phyloP scores from a whole-genome alignment of 2,797 vertebrate genomes.

The Mareca strepera region DNA sequence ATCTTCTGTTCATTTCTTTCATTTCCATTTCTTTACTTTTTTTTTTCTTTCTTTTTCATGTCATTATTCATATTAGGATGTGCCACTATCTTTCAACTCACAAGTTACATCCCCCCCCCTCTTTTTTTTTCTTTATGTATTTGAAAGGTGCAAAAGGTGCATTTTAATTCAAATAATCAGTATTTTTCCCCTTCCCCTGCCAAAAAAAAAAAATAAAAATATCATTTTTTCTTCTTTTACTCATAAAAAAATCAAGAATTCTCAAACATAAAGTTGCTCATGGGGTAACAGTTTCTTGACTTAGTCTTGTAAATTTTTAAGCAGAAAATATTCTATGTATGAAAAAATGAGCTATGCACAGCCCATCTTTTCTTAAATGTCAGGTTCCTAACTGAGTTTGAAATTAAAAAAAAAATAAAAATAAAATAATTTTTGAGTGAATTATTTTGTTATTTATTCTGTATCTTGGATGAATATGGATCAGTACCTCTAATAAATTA shows the following conservation, averaged over 20 bases:
- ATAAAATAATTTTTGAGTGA: background rate
- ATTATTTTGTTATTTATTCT: background rate
- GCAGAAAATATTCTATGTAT: background rate
- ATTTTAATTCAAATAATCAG: background rate
- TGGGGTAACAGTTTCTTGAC: background rate
- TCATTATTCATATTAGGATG: background rate
- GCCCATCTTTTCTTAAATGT: background rate
- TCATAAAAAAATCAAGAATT: background rate
- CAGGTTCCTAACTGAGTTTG: background rate
- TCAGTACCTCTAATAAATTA: background rate
- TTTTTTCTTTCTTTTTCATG: background rate
- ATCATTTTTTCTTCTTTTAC: background rate
- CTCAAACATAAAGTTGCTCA: background rate
- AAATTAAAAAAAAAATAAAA: background rate
- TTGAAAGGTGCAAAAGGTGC: background rate
- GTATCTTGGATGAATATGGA: background rate
- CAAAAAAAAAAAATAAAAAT: too few relatives aligned
- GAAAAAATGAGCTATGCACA: background rate
- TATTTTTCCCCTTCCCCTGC: background rate
- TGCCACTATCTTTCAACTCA: background rate
- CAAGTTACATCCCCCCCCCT: background rate
- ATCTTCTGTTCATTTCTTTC: background rate
- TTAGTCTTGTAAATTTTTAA: background rate
- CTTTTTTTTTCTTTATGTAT: background rate
- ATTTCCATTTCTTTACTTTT: background rate